Percentiles rank a stretch among this genome's conserved stretches.
Evolutionary conservation across 2,888 invertebrate species (phyloP).

Genomic region (Hybos culiciformis): DNA sequence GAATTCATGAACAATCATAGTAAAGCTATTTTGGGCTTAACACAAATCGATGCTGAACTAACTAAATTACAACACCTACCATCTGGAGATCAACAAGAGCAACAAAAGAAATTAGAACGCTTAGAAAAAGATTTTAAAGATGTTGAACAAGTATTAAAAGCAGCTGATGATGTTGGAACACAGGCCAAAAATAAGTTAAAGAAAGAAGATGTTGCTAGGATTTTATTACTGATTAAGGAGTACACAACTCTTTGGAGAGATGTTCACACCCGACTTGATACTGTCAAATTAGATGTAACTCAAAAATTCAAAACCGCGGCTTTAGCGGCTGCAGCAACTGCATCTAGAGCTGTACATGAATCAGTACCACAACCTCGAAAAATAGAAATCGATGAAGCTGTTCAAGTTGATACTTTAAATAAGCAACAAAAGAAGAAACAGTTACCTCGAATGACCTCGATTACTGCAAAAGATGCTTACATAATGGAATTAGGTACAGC

Average conservation of each 20-base stretch:
- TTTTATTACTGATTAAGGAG: conserved; percentile 49
- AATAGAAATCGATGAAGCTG: conserved; percentile 57
- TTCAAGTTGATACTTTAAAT: conserved; percentile 70
- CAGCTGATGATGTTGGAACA: conserved; percentile 46
- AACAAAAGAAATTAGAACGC: conserved; percentile 27
- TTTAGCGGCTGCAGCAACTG: conserved; percentile 14
- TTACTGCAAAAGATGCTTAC: conserved; percentile 73
- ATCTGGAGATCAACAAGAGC: conserved; percentile 22
- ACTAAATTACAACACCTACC: conserved; percentile 54
- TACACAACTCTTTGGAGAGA: conserved; percentile 51
- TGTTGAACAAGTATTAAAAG: conserved; percentile 39
- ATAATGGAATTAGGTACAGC: conserved; percentile 60
- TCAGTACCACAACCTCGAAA: conserved; percentile 58
- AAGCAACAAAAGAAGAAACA: conserved; percentile 31
- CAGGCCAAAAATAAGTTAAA: conserved; percentile 44
- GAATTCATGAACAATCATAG: conserved; percentile 61
- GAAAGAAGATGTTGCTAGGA: conserved; percentile 40
- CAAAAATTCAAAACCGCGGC: conserved; percentile 25
- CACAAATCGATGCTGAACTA: conserved; percentile 56
- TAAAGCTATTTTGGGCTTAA: conserved; percentile 53
- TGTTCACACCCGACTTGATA: conserved; percentile 40
- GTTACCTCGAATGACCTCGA: conserved; percentile 48
- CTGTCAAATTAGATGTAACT: conserved; percentile 35
- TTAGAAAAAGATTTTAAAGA: conserved; percentile 44
- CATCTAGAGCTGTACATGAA: conserved; percentile 40